Base-by-base conservation (phyloP, 2,113 vertebrate species). In the Chaetodon auriga region DNA sequence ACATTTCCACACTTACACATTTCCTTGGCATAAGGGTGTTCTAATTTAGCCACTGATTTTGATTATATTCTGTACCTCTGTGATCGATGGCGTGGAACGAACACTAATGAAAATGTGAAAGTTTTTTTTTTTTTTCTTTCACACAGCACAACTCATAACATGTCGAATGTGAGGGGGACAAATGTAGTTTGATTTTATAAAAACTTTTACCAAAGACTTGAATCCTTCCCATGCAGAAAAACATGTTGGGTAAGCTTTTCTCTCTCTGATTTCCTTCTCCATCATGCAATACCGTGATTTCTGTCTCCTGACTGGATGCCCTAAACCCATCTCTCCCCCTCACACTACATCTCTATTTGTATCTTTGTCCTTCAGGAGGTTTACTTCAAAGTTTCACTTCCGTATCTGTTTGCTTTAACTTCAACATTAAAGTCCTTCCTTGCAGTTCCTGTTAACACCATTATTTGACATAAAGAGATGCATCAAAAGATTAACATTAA, bases 181-280 rank as follows among this genome's bases (percentile, higher is more conserved):
- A n/a, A 21, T 71, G 18, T 54, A 58, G 36, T 78, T 80, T 70
- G 14, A 74, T 80, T 86, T 89, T 86, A 94, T 77, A 49, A 14
- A 54, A 82, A 82, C 93, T 95, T 95, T 96, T 96, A 97, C 97
- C 97, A 98, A 98, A 97, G 97, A 97, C 94, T 92, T 90, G 82
- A 91, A 93, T 94, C 95, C 95, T 96, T 95, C 94, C 94, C 93
- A 78, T 89, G 90, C 85, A 93, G 91, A 87, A 78, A 83, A 92
- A 81, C 6, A 18, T 41, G 21, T n/a, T 61, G 30, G 18, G 7
- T 9, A 18, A 46, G 25, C 41, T 89, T 90, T 65, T 85, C 77
- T 77, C 83, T 63, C 16, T 58, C 16, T 57, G 13, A 23, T 36
- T 58, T 38, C 12, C 16, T n/a, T n/a, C n/a, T n/a, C n/a, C n/a